Evolutionary conservation across 1,140 invertebrate species (phyloP).

Genomic region (Lasioglossum baleicum): DNA sequence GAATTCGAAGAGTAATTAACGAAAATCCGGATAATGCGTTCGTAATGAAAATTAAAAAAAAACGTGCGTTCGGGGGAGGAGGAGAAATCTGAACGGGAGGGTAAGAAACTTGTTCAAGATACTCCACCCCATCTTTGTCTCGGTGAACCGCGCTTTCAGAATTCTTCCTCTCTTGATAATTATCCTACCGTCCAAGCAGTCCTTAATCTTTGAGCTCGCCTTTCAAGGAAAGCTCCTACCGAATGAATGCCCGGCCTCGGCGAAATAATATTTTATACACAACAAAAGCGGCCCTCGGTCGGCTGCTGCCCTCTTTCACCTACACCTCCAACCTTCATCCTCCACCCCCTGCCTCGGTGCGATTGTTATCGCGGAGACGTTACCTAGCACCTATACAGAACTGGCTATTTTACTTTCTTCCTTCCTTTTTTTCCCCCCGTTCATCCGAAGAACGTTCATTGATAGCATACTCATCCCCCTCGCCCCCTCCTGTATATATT

Average conservation of each 20-base stretch:
- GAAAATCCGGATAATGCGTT: conserved; percentile 10
- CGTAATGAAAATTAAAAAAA: conserved; percentile 37
- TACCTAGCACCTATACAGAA: conserved; percentile 64
- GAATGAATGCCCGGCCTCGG: conserved; percentile 68
- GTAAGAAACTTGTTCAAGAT: conserved; percentile 34
- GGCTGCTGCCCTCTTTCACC: conserved; percentile 46
- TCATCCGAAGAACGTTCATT: not conserved
- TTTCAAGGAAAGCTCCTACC: conserved; percentile 71
- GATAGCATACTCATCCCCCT: not conserved
- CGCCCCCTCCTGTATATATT: not conserved
- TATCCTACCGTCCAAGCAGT: conserved; percentile 70
- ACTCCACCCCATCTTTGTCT: conserved; percentile 61
- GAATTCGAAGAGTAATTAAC: not conserved
- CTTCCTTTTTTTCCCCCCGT: conserved; percentile 12
- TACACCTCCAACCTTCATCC: conserved; percentile 36
- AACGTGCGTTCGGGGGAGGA: not conserved
- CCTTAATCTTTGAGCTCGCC: conserved; percentile 71
- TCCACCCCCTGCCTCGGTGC: conserved; percentile 40
- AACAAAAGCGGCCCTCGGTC: conserved; percentile 66
- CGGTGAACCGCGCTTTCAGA: conserved; percentile 61
- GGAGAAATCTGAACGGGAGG: not conserved
- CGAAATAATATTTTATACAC: conserved; percentile 73
- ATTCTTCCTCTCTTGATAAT: conserved; percentile 74
- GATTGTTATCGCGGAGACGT: conserved; percentile 70
- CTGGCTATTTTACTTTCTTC: conserved; percentile 44